Evolutionary conservation across 1,140 invertebrate genomes (phyloP).

Genomic region (Hestina assimilis): DNA sequence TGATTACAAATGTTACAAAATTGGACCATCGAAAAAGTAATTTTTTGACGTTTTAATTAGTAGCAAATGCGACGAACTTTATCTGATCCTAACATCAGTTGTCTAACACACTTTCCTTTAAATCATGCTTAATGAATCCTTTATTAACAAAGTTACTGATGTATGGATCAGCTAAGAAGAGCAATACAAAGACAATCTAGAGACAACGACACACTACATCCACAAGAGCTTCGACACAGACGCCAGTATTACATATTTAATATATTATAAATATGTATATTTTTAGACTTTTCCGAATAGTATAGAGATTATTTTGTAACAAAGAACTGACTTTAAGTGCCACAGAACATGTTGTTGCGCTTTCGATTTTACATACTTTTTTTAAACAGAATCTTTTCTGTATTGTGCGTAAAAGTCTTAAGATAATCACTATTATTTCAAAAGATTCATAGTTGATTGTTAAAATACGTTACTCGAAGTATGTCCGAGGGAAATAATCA

Average conservation of each 20-base stretch:
- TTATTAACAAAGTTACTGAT: no score
- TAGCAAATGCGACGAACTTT: constrained; percentile 7
- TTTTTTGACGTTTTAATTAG: neutral
- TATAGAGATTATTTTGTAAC: constrained; percentile 39
- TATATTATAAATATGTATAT: constrained; percentile 29
- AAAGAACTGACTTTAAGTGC: constrained; percentile 43
- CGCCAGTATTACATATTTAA: constrained; percentile 29
- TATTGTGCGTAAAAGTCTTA: constrained; percentile 33
- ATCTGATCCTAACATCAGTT: constrained; percentile 1
- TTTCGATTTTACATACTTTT: constrained; percentile 16
- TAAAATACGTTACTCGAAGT: constrained; percentile 15
- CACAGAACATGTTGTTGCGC: constrained; percentile 37
- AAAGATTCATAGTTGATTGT: constrained; percentile 15
- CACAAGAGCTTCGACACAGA: constrained; percentile 43
- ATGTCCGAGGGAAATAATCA: constrained; percentile 19
- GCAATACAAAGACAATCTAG: constrained; percentile 30
- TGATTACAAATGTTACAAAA: neutral
- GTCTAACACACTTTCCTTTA: no score
- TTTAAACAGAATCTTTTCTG: constrained; percentile 36
- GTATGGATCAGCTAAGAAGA: constrained; percentile 6
- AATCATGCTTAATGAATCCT: no score
- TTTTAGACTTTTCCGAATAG: constrained; percentile 37
- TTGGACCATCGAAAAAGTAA: neutral
- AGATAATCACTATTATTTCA: constrained; percentile 20
- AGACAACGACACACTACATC: constrained; percentile 47